Conservation (phyloP, 2,113 vertebrate genomes). For the chimpanzee (Pan troglodytes) region DNA sequence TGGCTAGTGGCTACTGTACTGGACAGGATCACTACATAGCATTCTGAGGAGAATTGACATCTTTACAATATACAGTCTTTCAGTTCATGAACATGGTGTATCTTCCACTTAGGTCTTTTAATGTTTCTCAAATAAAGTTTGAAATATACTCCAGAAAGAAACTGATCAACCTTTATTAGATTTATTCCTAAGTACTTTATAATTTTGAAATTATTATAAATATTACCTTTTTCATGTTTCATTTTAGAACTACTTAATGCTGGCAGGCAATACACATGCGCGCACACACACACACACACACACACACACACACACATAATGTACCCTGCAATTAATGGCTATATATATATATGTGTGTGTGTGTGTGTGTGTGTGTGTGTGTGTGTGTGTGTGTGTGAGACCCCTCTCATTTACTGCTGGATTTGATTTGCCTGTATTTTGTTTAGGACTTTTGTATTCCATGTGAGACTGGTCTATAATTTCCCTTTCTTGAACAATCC, state of each 20-base stretch:
- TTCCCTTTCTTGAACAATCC: background rate
- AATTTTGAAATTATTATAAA: background rate
- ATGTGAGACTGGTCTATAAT: background rate
- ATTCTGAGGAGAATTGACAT: background rate
- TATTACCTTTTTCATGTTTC: background rate
- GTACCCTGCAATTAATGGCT: no score
- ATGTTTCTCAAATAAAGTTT: background rate
- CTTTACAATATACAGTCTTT: background rate
- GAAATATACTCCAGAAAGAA: background rate
- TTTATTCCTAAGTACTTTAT: background rate
- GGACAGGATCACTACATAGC: background rate
- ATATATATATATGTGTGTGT: no score
- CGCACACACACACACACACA: no score
- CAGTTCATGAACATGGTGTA: background rate
- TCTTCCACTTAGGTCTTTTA: background rate
- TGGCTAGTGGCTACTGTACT: background rate
- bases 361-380: no score
- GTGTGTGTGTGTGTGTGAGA: no score
- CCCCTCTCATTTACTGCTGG: background rate
- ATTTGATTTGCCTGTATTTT: background rate
- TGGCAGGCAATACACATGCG: background rate
- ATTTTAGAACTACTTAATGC: background rate
- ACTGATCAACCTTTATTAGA: background rate
- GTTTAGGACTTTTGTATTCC: background rate
- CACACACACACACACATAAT: no score